Conservation (phyloP, 2,888 invertebrate genomes). For the Stenchaetothrips biformis region DNA sequence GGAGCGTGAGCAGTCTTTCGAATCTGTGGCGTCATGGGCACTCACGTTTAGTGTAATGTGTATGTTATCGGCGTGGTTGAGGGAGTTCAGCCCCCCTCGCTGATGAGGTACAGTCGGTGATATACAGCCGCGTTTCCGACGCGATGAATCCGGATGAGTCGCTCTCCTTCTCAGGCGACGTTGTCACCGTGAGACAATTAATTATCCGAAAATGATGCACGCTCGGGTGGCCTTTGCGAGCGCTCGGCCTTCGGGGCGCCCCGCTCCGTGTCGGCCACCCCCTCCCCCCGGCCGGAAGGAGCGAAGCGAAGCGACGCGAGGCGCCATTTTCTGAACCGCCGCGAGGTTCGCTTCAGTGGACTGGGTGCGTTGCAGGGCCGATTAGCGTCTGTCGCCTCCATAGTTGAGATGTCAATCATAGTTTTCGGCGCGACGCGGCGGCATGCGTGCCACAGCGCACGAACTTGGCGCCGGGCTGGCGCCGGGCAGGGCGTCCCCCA, state of each 20-base stretch:
- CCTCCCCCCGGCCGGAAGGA: not conserved
- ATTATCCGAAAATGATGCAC: not conserved
- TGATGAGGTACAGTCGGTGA: too few species aligned
- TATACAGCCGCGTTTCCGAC: not conserved
- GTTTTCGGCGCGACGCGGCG: not conserved
- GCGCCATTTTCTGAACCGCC: not conserved
- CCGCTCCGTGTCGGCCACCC: not conserved
- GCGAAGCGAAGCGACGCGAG: not conserved
- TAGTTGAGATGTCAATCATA: not conserved
- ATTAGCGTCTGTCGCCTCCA: not conserved
- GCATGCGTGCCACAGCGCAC: not conserved
- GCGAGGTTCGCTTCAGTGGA: not conserved
- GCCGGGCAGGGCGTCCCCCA: too few species aligned
- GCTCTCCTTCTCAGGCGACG: not conserved
- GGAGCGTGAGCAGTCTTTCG: not conserved
- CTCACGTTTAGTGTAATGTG: not conserved
- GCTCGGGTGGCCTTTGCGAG: not conserved
- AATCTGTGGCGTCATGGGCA: not conserved
- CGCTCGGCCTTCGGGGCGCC: not conserved
- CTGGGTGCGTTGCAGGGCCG: not conserved
- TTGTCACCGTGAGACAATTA: not conserved
- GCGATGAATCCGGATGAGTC: not conserved
- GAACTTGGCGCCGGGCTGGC: too few species aligned
- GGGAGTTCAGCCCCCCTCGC: not conserved
- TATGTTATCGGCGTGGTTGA: too few species aligned